Conservation (phyloP, 2,113 vertebrate species). For the Promerops cafer region DNA sequence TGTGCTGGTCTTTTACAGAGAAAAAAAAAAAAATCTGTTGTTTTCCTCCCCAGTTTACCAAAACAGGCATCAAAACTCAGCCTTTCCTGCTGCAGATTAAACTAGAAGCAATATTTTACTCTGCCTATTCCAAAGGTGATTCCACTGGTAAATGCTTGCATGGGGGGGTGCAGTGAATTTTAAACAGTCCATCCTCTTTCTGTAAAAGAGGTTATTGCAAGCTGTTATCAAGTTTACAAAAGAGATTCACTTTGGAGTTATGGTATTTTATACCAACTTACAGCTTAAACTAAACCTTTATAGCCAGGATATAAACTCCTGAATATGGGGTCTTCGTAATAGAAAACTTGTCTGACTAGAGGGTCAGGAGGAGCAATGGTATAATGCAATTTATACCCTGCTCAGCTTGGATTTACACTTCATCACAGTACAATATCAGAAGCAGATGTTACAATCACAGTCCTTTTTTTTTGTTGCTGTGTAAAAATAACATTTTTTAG, state of each 20-base stretch:
- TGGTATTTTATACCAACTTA: slow-evolving; percentile 16
- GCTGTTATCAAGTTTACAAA: slow-evolving; percentile 15
- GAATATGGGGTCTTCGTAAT: not conserved
- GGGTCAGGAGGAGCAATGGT: slow-evolving; percentile 3
- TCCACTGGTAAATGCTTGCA: not conserved
- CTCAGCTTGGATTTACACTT: slow-evolving; percentile 13
- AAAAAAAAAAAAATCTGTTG: not conserved
- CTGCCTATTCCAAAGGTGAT: not conserved
- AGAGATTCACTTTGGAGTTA: slow-evolving; percentile 3
- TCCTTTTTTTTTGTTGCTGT: not conserved
- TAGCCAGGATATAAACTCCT: slow-evolving; percentile 18
- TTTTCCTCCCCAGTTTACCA: not conserved
- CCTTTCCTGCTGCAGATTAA: not conserved
- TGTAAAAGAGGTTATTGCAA: not conserved
- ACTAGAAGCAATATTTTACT: not conserved
- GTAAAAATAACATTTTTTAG: not conserved
- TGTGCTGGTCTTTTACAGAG: not conserved
- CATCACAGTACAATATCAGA: not conserved
- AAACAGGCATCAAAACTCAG: not conserved
- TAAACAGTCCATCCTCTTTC: not conserved
- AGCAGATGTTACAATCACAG: not conserved
- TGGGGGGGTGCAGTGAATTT: not conserved
- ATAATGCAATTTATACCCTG: slow-evolving; percentile 22
- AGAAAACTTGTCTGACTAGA: not conserved
- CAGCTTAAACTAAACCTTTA: slow-evolving; percentile 44